These are phyloP conservation scores for Drosophila helvetica DNA, from an alignment of 2,888 invertebrate species.

Conservation along the genomic window DNA sequence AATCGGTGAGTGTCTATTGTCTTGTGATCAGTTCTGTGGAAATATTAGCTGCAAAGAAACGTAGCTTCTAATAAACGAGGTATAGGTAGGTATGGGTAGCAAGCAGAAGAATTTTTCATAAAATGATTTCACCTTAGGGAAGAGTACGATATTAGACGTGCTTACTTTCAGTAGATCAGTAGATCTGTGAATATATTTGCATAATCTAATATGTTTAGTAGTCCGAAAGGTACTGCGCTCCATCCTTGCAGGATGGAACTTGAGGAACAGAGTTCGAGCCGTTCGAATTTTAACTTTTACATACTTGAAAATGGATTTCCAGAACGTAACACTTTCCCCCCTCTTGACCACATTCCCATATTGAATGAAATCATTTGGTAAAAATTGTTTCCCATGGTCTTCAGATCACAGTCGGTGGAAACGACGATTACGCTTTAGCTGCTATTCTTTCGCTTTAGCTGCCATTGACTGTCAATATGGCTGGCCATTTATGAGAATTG, in stretches of 20 bases:
- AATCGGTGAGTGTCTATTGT: constrained; percentile 19
- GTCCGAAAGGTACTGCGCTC: too few species aligned
- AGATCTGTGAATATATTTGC: too few species aligned
- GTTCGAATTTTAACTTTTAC: too few species aligned
- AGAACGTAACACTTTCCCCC: not conserved
- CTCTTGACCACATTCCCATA: not conserved
- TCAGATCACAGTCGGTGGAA: constrained; percentile 21
- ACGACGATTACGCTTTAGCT: constrained; percentile 5
- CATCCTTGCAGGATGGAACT: not conserved
- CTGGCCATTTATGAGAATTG: constrained; percentile 72
- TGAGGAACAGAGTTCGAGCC: too few species aligned
- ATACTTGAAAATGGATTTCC: too few species aligned
- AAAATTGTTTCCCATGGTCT: constrained; percentile 32
- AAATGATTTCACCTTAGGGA: not conserved
- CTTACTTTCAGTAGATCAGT: too few species aligned
- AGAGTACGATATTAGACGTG: not conserved
- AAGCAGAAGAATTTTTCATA: not conserved
- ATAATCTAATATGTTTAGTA: not conserved
- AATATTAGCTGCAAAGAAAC: constrained; percentile 10
- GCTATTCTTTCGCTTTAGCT: constrained; percentile 40
- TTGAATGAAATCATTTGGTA: constrained; percentile 11
- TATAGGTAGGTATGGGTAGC: too few species aligned
- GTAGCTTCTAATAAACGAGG: not conserved
- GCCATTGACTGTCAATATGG: constrained; percentile 70
- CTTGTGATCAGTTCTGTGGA: not conserved